phyloP scores from a whole-genome alignment of 2,888 invertebrate genomes.

The Oscheius myriophilus region DNA sequence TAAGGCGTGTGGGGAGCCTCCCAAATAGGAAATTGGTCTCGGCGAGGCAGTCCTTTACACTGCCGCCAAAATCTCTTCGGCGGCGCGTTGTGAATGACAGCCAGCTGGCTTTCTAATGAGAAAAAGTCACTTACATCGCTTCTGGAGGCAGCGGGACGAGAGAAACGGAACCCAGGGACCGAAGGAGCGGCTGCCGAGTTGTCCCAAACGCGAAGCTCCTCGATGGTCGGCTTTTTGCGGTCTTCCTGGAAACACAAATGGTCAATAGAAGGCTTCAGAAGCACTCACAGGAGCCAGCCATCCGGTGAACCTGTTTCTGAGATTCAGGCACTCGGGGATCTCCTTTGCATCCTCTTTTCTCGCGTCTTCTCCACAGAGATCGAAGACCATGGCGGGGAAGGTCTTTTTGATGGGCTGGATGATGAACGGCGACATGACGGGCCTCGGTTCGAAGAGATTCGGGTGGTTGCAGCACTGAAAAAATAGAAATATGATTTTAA shows the following conservation, averaged over 20 bases:
- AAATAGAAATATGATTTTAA: too few relatives aligned
- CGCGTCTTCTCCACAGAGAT: constrained; percentile 35
- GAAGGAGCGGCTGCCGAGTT: constrained; percentile 32
- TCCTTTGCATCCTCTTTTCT: constrained; percentile 9
- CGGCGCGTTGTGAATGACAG: too few relatives aligned
- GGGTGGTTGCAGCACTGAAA: constrained; percentile 86
- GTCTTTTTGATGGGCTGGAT: constrained; percentile 32
- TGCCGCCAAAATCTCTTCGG: too few relatives aligned
- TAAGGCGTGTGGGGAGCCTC: too few relatives aligned
- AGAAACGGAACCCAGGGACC: constrained; percentile 53
- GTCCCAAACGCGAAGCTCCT: constrained; percentile 39
- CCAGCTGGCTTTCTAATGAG: too few relatives aligned
- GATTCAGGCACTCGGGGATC: constrained; percentile 44
- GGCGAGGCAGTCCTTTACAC: too few relatives aligned
- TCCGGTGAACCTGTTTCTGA: constrained; percentile 30
- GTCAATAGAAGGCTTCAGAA: not conserved
- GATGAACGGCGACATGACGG: constrained; percentile 88
- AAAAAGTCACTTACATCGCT: not conserved
- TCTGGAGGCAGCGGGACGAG: constrained; percentile 25
- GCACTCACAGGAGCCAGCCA: constrained; percentile 33
- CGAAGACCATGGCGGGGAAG: constrained; percentile 47
- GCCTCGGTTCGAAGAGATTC: constrained; percentile 94
- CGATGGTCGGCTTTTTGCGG: constrained; percentile 37
- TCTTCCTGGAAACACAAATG: constrained; percentile 4
- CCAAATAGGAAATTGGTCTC: too few relatives aligned